Conservation (phyloP, 2,797 vertebrate species). For the Labroides dimidiatus region DNA sequence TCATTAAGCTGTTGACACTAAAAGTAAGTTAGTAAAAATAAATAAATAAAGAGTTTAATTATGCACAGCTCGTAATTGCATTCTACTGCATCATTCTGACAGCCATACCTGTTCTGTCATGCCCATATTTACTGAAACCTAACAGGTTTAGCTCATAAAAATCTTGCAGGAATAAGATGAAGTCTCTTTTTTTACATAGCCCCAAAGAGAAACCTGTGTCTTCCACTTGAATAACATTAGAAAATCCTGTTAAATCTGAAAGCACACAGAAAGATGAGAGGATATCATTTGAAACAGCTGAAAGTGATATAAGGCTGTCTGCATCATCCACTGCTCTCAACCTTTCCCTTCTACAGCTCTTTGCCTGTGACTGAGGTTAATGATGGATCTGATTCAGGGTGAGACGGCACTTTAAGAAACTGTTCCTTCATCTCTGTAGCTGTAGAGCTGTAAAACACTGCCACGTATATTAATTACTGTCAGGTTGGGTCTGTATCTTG, state of each 20-base stretch:
- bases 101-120: background rate
- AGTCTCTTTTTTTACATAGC: background rate
- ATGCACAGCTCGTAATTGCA: background rate
- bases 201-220: too few species aligned
- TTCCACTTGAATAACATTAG: background rate
- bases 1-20: too few species aligned
- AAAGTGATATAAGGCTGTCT: slow-evolving; percentile 2
- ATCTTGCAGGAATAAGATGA: background rate
- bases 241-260: background rate
- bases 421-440: background rate
- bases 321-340: background rate
- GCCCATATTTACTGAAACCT: background rate
- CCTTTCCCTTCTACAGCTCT: slow-evolving; percentile 5
- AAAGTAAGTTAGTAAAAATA: too few species aligned
- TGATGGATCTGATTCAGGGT: slow-evolving; percentile 20
- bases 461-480: background rate
- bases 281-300: slow-evolving; percentile 7
- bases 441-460: background rate
- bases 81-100: background rate
- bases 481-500: background rate
- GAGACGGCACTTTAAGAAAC: slow-evolving; percentile 8
- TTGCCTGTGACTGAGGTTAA: slow-evolving; percentile 11
- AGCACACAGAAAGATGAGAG: background rate
- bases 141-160: background rate
- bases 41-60: too few species aligned